Evolutionary conservation across 2,797 vertebrate genomes (phyloP), one percentile per base, ranked within the genome.

Genomic region (Fistularia commersonii): DNA sequence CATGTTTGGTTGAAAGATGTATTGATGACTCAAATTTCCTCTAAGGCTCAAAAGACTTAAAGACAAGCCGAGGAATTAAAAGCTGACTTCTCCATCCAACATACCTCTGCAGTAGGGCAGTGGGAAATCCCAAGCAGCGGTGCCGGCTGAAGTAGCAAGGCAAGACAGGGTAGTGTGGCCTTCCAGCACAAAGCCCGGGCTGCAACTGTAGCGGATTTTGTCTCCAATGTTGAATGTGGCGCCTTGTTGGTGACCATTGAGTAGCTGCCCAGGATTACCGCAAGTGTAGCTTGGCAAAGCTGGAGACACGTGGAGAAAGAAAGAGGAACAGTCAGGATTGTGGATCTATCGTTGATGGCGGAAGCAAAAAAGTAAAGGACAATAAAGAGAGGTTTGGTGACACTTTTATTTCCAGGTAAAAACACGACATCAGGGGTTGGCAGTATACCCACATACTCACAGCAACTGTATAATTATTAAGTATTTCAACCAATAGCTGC

Each of bases 181-280:
- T 78, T 98, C 97, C 76, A 99, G 69, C 66, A 98, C 93, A 40
- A 93, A 97, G 44, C 97, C 96, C 0, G 87, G 85, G 38, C 93
- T 95, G 80, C 97, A 99, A 91, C 94, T 95, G 83, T 94, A 99
- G 48, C 95, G 93, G 82, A 99, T 95, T 86, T 95, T 97, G 90
- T 98, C 95, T 1, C 97, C 97, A 0, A 99, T 89, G 81, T 93
- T 96, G 90, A 96, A 99, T 1, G 93, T 96, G 0, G 92, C 90
- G 4, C 96, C 97, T 38, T 99, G 97, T 83, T 98, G 96, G 60
- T 94, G 55, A 48, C 96, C 96, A 0, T 99, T 97, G 75, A 90
- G 88, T 59, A 98, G 90, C 74, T 92, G 87, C 31, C 97, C 97
- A 0, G 97, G 97, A 72, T 97, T 99, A 51, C 97, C 97, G 3